Evolutionary conservation across 1,140 invertebrate species (phyloP), one percentile per base, ranked within the genome.

Genomic region (Drosophila nebulosa): DNA sequence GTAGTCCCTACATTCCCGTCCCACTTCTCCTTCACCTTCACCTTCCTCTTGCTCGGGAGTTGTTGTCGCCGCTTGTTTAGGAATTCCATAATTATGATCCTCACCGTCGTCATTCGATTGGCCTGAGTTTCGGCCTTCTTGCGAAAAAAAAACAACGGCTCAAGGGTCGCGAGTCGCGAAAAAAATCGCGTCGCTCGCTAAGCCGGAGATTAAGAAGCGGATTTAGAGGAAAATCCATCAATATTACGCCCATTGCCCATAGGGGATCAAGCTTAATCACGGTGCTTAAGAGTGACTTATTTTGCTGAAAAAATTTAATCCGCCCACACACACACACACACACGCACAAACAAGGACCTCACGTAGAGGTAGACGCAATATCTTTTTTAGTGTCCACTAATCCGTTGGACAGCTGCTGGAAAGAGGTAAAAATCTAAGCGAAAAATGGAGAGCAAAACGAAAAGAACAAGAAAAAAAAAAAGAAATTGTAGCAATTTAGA

Each of bases 31-130:
- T 3, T 32, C 46, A 10, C 55, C 14, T 12, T n/a, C 18, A 26
- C 18, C 18, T 9, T 26, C 30, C 39, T 55, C 50, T 42, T 69
- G 74, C 63, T n/a, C n/a, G n/a, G n/a, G n/a, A n/a, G n/a, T n/a
- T n/a, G n/a, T n/a, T n/a, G 57, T 18, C 42, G 51, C 16, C 52
- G 71, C 76, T 63, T 88, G 80, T 88, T 88, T 89, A 77, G 84
- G 84, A 89, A 84, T 88, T 88, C 79, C 83, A 88, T 88, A 89
- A 88, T 88, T 88, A 88, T 88, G 84, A 88, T 89, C 83, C 81
- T 70, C 65, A n/a, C n/a, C n/a, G n/a, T n/a, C n/a, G n/a, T n/a
- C n/a, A 64, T 62, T 51, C 63, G 55, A 46, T 46, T 46, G 39
- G 55, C 60, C 77, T n/a, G 30, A 60, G 64, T 46, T 46, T 46